A percentile compares a stretch with the other conserved stretches of the same genome.
Evolutionary conservation across 2,888 invertebrate genomes (phyloP).

Genomic region (Fissipunctia ypsillon): DNA sequence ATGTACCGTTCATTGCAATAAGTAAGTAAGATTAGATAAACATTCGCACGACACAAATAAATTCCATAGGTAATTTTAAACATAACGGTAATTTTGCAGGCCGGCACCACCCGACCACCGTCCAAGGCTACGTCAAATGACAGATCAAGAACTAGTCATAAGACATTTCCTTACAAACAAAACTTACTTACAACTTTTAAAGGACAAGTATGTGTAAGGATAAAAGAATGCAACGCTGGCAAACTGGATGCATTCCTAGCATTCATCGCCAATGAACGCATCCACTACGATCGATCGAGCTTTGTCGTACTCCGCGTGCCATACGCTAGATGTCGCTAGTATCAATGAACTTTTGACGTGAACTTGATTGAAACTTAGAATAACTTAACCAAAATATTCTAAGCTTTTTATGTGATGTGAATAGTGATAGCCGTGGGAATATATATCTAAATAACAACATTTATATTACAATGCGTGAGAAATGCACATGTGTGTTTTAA

Average conservation of each 20-base stretch:
- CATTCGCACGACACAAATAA: conserved; percentile 30
- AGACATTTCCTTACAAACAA: conserved; percentile 79
- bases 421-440: conserved; percentile 83
- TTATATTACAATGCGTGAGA: conserved; percentile 80
- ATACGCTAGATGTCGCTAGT: conserved; percentile 82
- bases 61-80: conserved; percentile 48
- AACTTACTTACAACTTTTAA: conserved; percentile 76
- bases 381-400: conserved; percentile 89
- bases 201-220: conserved; percentile 65
- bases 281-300: conserved; percentile 83
- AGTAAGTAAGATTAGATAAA: conserved; percentile 63
- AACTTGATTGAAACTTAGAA: conserved; percentile 88
- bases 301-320: conserved; percentile 81
- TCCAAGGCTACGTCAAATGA: conserved; percentile 72
- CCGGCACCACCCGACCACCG: conserved; percentile 31
- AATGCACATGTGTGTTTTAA: conserved; percentile 75
- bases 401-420: conserved; percentile 85
- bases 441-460: conserved; percentile 73
- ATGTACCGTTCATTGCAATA: conserved; percentile 73
- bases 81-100: conserved; percentile 57
- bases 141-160: conserved; percentile 79
- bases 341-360: conserved; percentile 90
- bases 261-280: conserved; percentile 76
- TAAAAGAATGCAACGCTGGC: conserved; percentile 64
- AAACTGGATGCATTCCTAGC: conserved; percentile 77